A percentile compares a stretch with the other conserved stretches of the same genome.
Evolutionary conservation across 2,113 vertebrate genomes (phyloP).

Genomic region (Passer montanus): DNA sequence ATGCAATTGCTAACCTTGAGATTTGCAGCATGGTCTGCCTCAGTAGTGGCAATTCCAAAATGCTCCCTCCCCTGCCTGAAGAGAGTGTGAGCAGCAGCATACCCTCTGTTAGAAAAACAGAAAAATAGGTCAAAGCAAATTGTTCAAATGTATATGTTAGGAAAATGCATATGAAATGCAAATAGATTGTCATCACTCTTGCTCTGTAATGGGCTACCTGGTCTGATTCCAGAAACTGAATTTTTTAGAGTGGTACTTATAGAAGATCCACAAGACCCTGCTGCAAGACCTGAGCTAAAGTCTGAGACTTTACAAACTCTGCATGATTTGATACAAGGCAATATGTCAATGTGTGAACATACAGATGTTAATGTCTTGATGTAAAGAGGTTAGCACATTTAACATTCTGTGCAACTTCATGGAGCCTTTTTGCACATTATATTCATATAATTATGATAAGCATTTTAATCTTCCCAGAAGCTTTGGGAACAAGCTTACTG

Average conservation of each 20-base stretch:
- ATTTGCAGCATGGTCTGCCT: neutral
- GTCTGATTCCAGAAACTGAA: neutral
- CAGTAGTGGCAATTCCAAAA: neutral
- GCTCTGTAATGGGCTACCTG: neutral
- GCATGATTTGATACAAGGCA: neutral
- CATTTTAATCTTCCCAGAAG: neutral
- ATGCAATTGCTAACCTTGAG: neutral
- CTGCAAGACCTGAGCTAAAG: neutral
- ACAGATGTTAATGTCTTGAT: neutral
- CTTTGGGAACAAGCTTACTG: constrained; percentile 9
- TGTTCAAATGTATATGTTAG: neutral
- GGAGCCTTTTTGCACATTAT: neutral
- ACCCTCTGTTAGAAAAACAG: neutral
- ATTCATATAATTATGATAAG: constrained; percentile 6
- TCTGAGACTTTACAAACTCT: neutral
- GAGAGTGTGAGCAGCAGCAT: neutral
- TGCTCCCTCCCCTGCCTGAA: neutral
- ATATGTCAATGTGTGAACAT: neutral
- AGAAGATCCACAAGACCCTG: neutral
- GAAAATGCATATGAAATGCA: neutral
- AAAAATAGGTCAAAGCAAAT: neutral
- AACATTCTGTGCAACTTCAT: neutral
- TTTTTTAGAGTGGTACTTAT: neutral
- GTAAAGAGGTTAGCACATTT: neutral
- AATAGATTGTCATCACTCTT: neutral